phyloP scores from a whole-genome alignment of 2,113 vertebrate genomes.

The Cricetomys ansorgei region DNA sequence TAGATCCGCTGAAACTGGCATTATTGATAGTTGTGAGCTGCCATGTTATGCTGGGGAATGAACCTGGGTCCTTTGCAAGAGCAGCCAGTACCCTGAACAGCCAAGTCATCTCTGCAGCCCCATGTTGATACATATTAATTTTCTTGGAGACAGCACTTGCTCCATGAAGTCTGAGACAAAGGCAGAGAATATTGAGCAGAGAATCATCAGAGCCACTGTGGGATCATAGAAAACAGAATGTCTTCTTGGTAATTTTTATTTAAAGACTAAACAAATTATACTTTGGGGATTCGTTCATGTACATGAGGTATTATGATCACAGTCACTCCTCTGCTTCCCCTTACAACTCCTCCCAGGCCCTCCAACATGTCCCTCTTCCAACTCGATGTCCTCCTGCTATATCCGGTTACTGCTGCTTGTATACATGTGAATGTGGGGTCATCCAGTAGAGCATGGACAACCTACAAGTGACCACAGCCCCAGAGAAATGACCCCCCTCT shows the following conservation, averaged over 20 bases:
- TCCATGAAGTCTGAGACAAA: neutral
- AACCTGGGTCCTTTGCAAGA: neutral
- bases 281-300: neutral
- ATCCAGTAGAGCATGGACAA: neutral
- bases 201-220: neutral
- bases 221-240: neutral
- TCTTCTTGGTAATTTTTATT: neutral
- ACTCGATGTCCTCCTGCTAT: neutral
- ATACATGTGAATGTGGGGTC: neutral
- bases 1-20: neutral
- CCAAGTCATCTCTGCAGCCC: neutral
- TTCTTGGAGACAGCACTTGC: neutral
- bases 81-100: neutral
- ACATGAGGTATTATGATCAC: neutral
- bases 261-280: neutral
- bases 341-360: neutral
- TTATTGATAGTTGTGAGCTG: neutral
- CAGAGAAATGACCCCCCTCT: neutral
- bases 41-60: neutral
- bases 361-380: neutral
- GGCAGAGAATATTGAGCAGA: neutral
- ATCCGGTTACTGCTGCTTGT: no score
- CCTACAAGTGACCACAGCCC: neutral
- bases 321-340: no score
- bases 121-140: neutral